Conservation (phyloP, 2,113 vertebrate genomes). For the Phyllostomus hastatus region DNA sequence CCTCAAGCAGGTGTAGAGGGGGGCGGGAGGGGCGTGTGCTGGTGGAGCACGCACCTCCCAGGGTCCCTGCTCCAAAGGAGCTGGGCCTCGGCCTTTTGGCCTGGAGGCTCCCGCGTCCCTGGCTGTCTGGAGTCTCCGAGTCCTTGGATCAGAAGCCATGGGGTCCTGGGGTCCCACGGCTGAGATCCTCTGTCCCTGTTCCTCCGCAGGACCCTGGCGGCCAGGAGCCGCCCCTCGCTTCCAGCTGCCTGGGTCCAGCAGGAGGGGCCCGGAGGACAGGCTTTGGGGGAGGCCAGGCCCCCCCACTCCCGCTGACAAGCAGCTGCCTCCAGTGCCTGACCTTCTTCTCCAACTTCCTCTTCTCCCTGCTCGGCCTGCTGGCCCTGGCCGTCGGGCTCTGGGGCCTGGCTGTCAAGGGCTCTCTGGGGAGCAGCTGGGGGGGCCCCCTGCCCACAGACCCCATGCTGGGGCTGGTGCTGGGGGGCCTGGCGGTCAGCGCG, state of each 20-base stretch:
- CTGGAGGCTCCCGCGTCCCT: background rate
- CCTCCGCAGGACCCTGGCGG: background rate
- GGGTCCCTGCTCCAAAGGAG: background rate
- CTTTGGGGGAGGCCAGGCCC: background rate
- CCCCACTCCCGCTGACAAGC: slow-evolving; percentile 30
- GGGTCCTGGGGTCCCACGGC: too few species aligned
- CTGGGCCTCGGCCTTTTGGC: background rate
- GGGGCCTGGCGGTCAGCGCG: slow-evolving; percentile 77
- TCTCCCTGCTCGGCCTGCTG: slow-evolving; percentile 85
- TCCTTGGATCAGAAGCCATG: too few species aligned
- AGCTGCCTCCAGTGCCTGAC: slow-evolving; percentile 84
- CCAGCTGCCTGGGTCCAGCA: rapidly evolving
- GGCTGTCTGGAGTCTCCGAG: background rate
- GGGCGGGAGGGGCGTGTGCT: too few species aligned
- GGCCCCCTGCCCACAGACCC: slow-evolving; percentile 84
- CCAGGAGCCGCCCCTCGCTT: background rate
- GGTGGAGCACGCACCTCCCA: rapidly evolving
- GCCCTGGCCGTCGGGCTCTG: slow-evolving; percentile 86
- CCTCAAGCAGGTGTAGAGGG: too few species aligned
- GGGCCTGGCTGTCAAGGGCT: slow-evolving; percentile 90
- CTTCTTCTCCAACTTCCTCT: slow-evolving; percentile 87
- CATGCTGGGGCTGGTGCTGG: slow-evolving; percentile 85
- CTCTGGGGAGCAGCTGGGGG: slow-evolving; percentile 79
- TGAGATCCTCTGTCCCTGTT: background rate
- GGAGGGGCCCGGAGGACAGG: background rate